Evolutionary conservation across 1,140 invertebrate genomes (phyloP).

Genomic region (Drosophila guanche): DNA sequence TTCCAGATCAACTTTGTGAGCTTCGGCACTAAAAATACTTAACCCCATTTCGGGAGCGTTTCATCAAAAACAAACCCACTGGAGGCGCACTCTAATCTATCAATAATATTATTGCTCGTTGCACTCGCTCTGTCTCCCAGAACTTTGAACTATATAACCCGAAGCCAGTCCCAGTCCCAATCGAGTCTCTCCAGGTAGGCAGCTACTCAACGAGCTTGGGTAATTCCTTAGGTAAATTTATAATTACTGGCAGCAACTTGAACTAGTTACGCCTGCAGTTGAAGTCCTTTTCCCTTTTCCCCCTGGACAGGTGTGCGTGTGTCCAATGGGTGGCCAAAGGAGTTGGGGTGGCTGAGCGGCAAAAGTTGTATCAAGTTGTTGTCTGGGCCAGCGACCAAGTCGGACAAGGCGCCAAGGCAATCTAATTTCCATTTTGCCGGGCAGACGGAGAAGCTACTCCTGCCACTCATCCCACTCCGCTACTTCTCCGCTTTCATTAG

Average conservation of each 20-base stretch:
- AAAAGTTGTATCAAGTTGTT: constrained; percentile 73
- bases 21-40: constrained; percentile 45
- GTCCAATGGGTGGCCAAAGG: constrained; percentile 12
- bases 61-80: constrained; percentile 40
- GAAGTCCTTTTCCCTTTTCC: constrained; percentile 37
- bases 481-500: constrained; percentile 67
- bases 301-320: not conserved
- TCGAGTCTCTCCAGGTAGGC: constrained; percentile 11
- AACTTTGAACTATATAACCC: constrained; percentile 22
- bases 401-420: constrained; percentile 55
- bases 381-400: constrained; percentile 40
- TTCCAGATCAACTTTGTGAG: constrained; percentile 46
- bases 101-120: constrained; percentile 73
- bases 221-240: constrained; percentile 79
- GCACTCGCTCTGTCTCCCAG: constrained; percentile 22
- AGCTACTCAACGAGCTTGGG: constrained; percentile 49
- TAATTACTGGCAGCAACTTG: constrained; percentile 78
- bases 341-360: constrained; percentile 4
- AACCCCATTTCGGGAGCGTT: constrained; percentile 34
- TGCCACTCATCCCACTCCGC: constrained; percentile 5
- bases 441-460: too few species aligned
- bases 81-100: constrained; percentile 67
- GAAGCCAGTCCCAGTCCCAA: too few species aligned
- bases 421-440: constrained; percentile 71
- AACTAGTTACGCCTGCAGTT: constrained; percentile 69